Base-by-base conservation (phyloP, 2,888 invertebrate species). In the Pteria penguin region DNA sequence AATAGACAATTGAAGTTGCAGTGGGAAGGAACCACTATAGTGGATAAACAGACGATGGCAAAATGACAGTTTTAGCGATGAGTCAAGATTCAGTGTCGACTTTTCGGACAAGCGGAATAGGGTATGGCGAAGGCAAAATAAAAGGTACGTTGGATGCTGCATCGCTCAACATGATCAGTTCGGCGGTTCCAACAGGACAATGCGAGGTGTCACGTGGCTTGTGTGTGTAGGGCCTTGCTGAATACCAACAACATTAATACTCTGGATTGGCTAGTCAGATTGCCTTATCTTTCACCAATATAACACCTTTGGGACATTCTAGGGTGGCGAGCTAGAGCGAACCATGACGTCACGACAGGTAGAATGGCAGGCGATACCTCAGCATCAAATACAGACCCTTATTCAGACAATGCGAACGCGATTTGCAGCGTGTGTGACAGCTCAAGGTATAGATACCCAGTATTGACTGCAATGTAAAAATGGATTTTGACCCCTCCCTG, bases 1-100 rank as follows among this genome's bases (percentile, higher is more conserved):
- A 57, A 73, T n/a, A 73, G 77, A 4, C 66, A 62, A 11, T 58
- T 22, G 26, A 45, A 70, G 14, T 67, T 36, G 2, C n/a, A 27
- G 1, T 61, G 66, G 67, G 63, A 5, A 11, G 14, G 45, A 14
- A 5, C 5, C 14, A 5, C 45, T 5, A 11, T 11, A 14, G 45
- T 36, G 45, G 45, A 36, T 11, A 11, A 36, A 36, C 14, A 5
- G 45, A 5, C 45, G 14, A 14, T 36, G 45, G 45, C 45, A 36
- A 36, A 11, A 14, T 36, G 45, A n/a, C n/a, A n/a, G n/a, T 45
- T 8, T 18, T n/a, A n/a, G n/a, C n/a, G n/a, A n/a, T n/a, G n/a
- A n/a, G n/a, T 45, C 45, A 45, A 45, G 45, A 45, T 45, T 45
- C 18, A 45, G 45, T 18, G 0, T 45, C 18, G 11, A 45, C 45